A percentile compares a stretch with the other conserved stretches of the same genome.
These are phyloP conservation scores for Schrankia costaestrigalis DNA, from an alignment of 2,888 invertebrate genomes.

Conservation along the genomic window DNA sequence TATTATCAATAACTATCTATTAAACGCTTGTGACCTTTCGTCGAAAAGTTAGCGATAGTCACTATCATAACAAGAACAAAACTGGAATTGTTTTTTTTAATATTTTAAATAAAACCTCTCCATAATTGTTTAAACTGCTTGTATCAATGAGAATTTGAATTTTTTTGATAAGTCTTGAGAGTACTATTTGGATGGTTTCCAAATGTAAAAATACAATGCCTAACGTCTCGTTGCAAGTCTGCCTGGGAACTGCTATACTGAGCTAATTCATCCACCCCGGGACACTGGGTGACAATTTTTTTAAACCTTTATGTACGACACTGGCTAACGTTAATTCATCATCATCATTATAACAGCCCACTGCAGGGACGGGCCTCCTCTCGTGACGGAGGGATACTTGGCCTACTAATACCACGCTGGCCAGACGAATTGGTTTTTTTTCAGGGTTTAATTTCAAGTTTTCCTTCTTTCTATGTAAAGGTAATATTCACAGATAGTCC, in stretches of 20 bases:
- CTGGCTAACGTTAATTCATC: background rate
- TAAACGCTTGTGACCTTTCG: conserved; percentile 30
- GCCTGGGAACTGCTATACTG: conserved; percentile 53
- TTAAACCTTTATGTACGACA: conserved; percentile 13
- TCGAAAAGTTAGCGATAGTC: conserved; percentile 21
- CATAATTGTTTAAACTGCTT: conserved; percentile 13
- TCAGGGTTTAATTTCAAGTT: too few species aligned
- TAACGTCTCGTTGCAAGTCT: conserved; percentile 61
- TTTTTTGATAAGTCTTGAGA: conserved; percentile 59
- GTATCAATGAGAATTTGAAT: conserved; percentile 40
- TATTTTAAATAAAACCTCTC: conserved; percentile 11
- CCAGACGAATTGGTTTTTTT: too few species aligned
- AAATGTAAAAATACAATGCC: conserved; percentile 77
- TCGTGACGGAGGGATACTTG: too few species aligned
- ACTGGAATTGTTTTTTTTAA: conserved; percentile 17
- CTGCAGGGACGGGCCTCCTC: too few species aligned
- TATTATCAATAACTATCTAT: conserved; percentile 34
- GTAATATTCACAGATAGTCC: too few species aligned
- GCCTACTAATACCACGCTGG: too few species aligned
- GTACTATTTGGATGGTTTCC: conserved; percentile 74
- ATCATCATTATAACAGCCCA: background rate
- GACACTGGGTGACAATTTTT: conserved; percentile 21
- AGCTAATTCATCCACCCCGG: conserved; percentile 37
- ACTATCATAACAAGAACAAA: conserved; percentile 24
- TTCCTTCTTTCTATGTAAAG: too few species aligned